Percentiles rank a stretch among this genome's conserved stretches.
These are phyloP conservation scores for Globodera rostochiensis DNA, from an alignment of 1,140 invertebrate species.

Conservation along the genomic window DNA sequence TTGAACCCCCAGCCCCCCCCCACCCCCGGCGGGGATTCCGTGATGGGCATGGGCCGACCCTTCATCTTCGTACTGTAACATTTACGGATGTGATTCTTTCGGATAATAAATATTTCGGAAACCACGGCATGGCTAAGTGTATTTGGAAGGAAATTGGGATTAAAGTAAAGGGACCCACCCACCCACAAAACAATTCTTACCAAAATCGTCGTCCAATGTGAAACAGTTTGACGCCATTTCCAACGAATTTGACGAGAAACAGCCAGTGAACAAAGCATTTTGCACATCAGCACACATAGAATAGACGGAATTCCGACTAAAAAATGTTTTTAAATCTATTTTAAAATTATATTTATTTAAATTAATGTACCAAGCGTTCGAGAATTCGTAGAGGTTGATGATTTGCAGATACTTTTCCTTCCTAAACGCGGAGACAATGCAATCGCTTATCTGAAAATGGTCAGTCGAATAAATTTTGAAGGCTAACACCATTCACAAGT, in stretches of 20 bases:
- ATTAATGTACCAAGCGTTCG: background rate
- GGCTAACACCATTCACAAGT: background rate
- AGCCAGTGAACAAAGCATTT: constrained; percentile 30
- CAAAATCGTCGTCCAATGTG: constrained; percentile 27
- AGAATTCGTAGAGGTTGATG: constrained; percentile 36
- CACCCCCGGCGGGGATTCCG: too few relatives aligned
- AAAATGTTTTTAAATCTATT: background rate
- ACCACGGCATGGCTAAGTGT: too few relatives aligned
- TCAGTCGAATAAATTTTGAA: background rate
- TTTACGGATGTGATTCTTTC: background rate
- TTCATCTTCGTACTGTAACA: background rate
- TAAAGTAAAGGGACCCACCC: too few relatives aligned
- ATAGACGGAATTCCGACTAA: constrained; percentile 15
- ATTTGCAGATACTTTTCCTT: constrained; percentile 38
- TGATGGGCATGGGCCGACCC: too few relatives aligned
- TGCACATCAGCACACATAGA: constrained; percentile 19
- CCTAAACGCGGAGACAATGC: constrained; percentile 47
- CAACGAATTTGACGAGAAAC: constrained; percentile 38
- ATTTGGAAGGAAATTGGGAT: too few relatives aligned
- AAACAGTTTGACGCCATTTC: constrained; percentile 31
- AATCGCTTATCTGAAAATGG: constrained; percentile 44
- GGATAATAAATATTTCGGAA: background rate
- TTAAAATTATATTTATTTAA: background rate
- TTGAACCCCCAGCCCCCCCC: too few relatives aligned
- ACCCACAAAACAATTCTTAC: background rate